Conservation (phyloP, 1,140 invertebrate genomes). For the Papilio aristodemus region DNA sequence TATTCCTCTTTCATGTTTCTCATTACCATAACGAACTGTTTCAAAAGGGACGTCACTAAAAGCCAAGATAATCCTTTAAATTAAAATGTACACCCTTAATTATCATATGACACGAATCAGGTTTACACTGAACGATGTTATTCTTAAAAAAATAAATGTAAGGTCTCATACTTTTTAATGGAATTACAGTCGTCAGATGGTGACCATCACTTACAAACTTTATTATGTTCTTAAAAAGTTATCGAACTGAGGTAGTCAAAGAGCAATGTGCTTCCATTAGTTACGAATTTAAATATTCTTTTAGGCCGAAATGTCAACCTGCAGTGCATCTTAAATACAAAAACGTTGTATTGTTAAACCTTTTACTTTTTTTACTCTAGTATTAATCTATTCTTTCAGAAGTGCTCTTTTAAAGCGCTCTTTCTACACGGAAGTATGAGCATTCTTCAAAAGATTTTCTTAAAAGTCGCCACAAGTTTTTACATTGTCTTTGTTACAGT, state of each 20-base stretch:
- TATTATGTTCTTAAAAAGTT: not conserved
- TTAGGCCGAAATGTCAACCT: not conserved
- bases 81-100: slow-evolving; percentile 16
- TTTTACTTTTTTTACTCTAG: not conserved
- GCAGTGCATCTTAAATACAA: too few relatives aligned
- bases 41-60: slow-evolving; percentile 7
- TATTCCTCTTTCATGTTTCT: slow-evolving; percentile 28
- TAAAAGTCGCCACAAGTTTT: slow-evolving; percentile 13
- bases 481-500: not conserved
- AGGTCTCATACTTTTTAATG: not conserved
- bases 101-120: slow-evolving; percentile 13
- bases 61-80: slow-evolving; percentile 24
- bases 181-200: not conserved
- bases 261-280: too few relatives aligned
- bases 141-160: not conserved
- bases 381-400: slow-evolving; percentile 1
- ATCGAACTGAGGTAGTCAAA: too few relatives aligned
- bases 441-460: slow-evolving; percentile 3
- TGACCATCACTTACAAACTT: not conserved
- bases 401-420: slow-evolving; percentile 18
- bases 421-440: not conserved
- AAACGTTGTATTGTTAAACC: not conserved
- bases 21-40: slow-evolving; percentile 31
- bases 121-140: not conserved
- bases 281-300: too few relatives aligned